Evolutionary conservation across 2,113 vertebrate species (phyloP).

Genomic region (Scartelaos histophorus): DNA sequence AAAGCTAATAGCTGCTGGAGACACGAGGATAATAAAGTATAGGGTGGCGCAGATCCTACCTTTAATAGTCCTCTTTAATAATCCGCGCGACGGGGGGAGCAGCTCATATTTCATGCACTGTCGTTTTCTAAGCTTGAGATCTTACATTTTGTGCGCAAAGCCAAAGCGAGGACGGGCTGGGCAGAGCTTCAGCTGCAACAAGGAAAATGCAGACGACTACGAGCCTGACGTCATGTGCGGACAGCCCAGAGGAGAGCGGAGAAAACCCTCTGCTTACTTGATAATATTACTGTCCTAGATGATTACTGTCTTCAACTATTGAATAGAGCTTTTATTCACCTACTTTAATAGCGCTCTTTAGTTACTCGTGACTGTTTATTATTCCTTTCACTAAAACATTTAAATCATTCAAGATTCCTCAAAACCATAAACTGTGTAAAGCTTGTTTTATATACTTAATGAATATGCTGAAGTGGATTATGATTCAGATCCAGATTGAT

Average conservation of each 20-base stretch:
- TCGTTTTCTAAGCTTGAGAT: slow-evolving; percentile 7
- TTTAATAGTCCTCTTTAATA: background rate
- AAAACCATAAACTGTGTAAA: background rate
- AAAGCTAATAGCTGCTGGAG: slow-evolving; percentile 4
- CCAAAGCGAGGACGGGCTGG: background rate
- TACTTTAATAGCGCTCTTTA: background rate
- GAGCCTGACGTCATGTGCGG: slow-evolving; percentile 28
- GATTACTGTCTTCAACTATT: no score
- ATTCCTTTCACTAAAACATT: background rate
- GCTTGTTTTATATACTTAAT: background rate
- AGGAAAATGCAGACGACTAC: background rate
- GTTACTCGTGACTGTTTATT: background rate
- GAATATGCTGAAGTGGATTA: background rate
- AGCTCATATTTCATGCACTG: slow-evolving; percentile 49
- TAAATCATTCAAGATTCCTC: background rate
- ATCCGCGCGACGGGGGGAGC: background rate
- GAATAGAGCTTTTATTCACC: no score
- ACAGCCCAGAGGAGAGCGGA: background rate
- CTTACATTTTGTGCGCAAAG: slow-evolving; percentile 21
- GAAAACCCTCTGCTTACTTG: background rate
- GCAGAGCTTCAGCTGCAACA: background rate
- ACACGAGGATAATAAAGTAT: background rate
- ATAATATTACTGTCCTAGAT: no score
- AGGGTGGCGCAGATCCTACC: background rate
- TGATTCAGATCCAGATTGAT: background rate